Evolutionary conservation across 2,113 vertebrate species (phyloP), one percentile per base, ranked within the genome.

Genomic region (Saccopteryx bilineata): DNA sequence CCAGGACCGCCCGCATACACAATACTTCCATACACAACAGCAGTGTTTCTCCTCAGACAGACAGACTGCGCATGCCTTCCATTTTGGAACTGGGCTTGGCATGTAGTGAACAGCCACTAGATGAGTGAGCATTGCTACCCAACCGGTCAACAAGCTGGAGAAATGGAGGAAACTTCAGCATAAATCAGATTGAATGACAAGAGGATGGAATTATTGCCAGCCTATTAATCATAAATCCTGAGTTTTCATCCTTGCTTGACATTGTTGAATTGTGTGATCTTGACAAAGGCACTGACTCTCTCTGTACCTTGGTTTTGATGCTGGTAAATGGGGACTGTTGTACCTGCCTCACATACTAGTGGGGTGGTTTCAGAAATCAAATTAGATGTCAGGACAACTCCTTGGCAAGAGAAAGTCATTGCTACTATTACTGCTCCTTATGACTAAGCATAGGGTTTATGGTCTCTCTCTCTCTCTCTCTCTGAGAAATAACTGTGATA

Each of bases 401-500:
- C 39, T 91, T 89, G 89, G 79, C 68, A 89, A 78, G 65, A 86
- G 54, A 82, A 96, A 94, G 18, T 50, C 7, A 91, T 4, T 79
- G 88, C 19, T 86, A 21, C 91, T 95, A 86, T 79, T 46, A 19
- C 46, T 85, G 61, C 50, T 65, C 26, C 93, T 94, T 82, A 86
- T 91, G 86, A 94, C 54, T 87, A 91, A 89, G 46, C 50, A 71
- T 69, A 94, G 52, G 48, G 58, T 69, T 93, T 85, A 72, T 56
- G 60, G 31, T 83, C 75, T 80, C 66, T 52, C 7, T 87, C 26
- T 89, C 58, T 93, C 39, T 39, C 39, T 39, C 39, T 39, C 39
- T 39, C 39, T 39, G 83, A 91, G 94, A 97, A 95, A 84, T 83
- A 93, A 89, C 82, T 71, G 60, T 90, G 82, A 96, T 87, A 96